Percentiles rank a stretch among this genome's conserved stretches.
These are phyloP conservation scores for Umimayanthus kanabou DNA, from an alignment of 92 coral and sea anemone species.

Conservation along the genomic window DNA sequence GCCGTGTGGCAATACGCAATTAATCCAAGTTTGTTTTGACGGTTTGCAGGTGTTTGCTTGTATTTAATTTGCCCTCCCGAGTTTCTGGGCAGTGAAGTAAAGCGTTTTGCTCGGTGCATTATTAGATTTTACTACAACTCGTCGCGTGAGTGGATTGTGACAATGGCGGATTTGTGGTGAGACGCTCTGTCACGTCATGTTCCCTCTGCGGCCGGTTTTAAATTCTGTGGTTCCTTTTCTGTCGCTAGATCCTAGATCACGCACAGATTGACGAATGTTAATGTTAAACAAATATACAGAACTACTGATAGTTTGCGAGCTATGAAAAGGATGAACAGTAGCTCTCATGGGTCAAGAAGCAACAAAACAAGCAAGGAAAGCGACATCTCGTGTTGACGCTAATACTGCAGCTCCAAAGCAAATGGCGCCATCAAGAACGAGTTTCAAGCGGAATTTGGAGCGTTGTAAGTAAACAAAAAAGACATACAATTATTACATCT, in stretches of 20 bases:
- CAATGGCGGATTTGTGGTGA: not conserved
- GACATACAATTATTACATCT: not conserved
- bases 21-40: not conserved
- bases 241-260: no score
- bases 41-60: not conserved
- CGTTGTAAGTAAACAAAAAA: slow-evolving; percentile 21
- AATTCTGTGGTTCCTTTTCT: no score
- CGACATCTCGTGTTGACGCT: not conserved
- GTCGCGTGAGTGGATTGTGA: slow-evolving; percentile 20
- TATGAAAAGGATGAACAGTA: not conserved
- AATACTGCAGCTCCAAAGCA: not conserved
- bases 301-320: not conserved
- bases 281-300: not conserved
- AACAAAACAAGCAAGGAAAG: slow-evolving; percentile 38
- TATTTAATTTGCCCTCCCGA: not conserved
- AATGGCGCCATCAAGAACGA: slow-evolving; percentile 33
- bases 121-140: not conserved
- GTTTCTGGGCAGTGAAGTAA: not conserved
- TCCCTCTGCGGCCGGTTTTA: no score
- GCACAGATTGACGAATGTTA: slow-evolving; percentile 2
- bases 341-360: slow-evolving; percentile 38
- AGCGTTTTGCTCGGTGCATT: not conserved
- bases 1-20: no score
- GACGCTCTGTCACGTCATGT: not conserved
- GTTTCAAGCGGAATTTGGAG: slow-evolving; percentile 33